Evolutionary conservation across 1,140 invertebrate species (phyloP), one percentile per base, ranked within the genome.

Genomic region (Trachymyrmex cornetzi): DNA sequence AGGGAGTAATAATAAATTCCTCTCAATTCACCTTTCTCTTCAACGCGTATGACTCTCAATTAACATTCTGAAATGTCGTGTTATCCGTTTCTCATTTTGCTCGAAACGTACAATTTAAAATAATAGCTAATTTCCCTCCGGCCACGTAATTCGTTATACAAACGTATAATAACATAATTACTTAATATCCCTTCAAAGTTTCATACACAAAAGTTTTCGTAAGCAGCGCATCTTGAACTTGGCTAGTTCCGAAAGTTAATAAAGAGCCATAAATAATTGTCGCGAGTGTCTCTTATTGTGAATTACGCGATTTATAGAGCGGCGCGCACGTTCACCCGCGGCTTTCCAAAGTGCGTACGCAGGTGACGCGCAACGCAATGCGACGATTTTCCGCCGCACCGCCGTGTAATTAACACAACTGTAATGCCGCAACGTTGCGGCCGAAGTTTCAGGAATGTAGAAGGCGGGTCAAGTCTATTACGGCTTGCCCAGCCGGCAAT

Each of bases 401-500:
- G 66, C 22, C 66, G 66, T 71, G 50, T 48, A 84, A 84, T 84
- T 84, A 84, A 84, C 80, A 75, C 80, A 84, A 84, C 57, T 63
- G 69, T 84, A 84, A 84, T 24, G 55, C 80, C 69, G 55, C 80
- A 61, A 75, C 59, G 44, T 84, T 84, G 80, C 80, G 69, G 67
- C 80, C 55, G 34, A 84, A 84, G 80, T 84, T 84, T 74, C 80
- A 84, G 80, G 69, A 84, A 84, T 75, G 80, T 84, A 61, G 80
- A 84, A 84, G 80, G 69, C 69, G 69, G 69, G 80, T 84, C 80
- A 84, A 75, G 80, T 84, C 69, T 84, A 84, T 84, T 84, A 84
- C 80, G 80, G 2, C 38, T 34, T 55, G 38, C 69, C 61, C 80
- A 84, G 24, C 55, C 80, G 67, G 80, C 69, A 74, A 84, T 84